Percentiles rank a stretch among this genome's conserved stretches.
phyloP scores from a whole-genome alignment of 2,888 invertebrate species.

The Pogonocherus hispidulus region DNA sequence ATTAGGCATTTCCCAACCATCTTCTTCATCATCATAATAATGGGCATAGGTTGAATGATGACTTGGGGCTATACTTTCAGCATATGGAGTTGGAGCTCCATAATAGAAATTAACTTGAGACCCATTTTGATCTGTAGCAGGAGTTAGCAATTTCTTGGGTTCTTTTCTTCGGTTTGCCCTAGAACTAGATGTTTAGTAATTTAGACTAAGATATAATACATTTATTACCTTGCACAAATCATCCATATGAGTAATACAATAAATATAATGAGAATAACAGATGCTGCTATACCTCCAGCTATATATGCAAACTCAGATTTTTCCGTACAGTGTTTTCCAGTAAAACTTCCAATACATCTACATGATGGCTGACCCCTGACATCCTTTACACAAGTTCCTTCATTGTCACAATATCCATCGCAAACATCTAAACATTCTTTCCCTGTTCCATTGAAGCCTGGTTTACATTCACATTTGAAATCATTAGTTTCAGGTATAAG shows the following conservation, averaged over 20 bases:
- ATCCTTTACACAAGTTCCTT: slow-evolving; percentile 89
- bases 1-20: slow-evolving; percentile 98
- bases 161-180: slow-evolving; percentile 90
- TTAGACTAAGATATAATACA: slow-evolving; percentile 1
- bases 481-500: slow-evolving; percentile 86
- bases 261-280: slow-evolving; percentile 93
- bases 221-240: slow-evolving; percentile 88
- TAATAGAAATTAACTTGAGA: slow-evolving; percentile 97
- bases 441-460: slow-evolving; percentile 92
- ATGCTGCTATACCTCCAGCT: slow-evolving; percentile 93
- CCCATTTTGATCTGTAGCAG: slow-evolving; percentile 91
- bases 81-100: slow-evolving; percentile 94
- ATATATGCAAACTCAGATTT: slow-evolving; percentile 97
- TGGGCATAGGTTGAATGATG: slow-evolving; percentile 97
- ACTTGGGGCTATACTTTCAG: slow-evolving; percentile 94
- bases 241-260: slow-evolving; percentile 95
- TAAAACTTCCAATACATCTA: slow-evolving; percentile 92
- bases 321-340: slow-evolving; percentile 88
- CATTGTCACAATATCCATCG: slow-evolving; percentile 88
- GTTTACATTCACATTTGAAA: slow-evolving; percentile 93
- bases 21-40: slow-evolving; percentile 96
- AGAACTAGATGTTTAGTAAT: background rate
- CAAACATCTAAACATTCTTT: slow-evolving; percentile 87
- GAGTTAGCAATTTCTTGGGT: slow-evolving; percentile 91
- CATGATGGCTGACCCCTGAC: slow-evolving; percentile 87